Conservation (phyloP, 2,113 vertebrate species). For the Brachypteracias leptosomus region DNA sequence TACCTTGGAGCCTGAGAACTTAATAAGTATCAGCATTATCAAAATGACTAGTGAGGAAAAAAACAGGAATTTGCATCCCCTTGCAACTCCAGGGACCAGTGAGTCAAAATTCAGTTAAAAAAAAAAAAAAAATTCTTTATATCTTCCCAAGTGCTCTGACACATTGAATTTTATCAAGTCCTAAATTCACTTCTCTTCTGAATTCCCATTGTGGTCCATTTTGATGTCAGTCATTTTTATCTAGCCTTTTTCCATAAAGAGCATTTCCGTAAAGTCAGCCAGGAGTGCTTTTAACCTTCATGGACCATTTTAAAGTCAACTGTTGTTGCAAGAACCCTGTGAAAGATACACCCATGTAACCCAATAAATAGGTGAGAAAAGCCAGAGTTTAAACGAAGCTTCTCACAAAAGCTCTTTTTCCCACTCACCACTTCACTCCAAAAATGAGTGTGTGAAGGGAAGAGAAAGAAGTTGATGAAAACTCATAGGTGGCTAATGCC, state of each 20-base stretch:
- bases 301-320: background rate
- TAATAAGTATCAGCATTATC: background rate
- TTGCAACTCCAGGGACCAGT: background rate
- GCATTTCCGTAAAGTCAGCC: background rate
- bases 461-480: constrained; percentile 37
- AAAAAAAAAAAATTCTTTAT: background rate
- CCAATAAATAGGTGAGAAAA: background rate
- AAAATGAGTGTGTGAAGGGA: background rate
- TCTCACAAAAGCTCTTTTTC: background rate
- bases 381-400: background rate
- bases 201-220: background rate
- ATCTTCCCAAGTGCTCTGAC: background rate
- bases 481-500: constrained; percentile 40
- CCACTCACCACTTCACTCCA: constrained; percentile 37
- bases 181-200: background rate
- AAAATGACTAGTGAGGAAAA: background rate
- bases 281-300: background rate
- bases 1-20: background rate
- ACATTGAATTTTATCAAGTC: background rate
- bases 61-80: background rate
- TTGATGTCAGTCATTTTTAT: background rate
- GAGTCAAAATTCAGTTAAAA: background rate
- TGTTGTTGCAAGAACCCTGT: background rate
- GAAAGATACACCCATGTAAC: background rate
- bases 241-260: background rate